These are phyloP conservation scores for Shinisaurus crocodilurus DNA, from an alignment of 2,113 vertebrate genomes.

Conservation along the genomic window DNA sequence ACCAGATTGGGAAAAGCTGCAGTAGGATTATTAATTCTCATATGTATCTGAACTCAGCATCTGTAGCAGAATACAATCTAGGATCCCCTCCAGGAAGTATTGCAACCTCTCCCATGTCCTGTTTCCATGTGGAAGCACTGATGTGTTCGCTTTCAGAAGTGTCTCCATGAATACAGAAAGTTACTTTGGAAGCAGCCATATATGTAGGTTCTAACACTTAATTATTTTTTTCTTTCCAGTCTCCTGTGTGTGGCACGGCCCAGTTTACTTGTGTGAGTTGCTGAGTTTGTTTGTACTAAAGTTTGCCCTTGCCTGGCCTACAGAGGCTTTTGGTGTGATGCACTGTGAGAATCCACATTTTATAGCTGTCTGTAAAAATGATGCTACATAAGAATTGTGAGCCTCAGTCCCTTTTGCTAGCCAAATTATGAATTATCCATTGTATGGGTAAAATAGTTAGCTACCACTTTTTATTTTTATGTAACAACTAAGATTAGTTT, in stretches of 20 bases:
- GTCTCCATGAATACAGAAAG: neutral
- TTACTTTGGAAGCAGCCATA: neutral
- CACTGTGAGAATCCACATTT: neutral
- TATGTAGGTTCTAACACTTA: neutral
- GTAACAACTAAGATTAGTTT: neutral
- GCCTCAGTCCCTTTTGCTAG: neutral
- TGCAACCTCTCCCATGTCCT: neutral
- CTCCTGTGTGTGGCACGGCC: neutral
- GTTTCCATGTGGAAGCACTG: neutral
- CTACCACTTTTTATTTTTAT: neutral
- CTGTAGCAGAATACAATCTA: too few relatives aligned
- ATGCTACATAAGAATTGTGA: neutral
- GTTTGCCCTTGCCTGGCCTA: neutral
- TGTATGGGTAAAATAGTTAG: too few relatives aligned
- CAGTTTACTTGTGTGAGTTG: neutral
- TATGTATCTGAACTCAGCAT: neutral
- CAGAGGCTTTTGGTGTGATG: neutral
- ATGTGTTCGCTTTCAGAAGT: neutral
- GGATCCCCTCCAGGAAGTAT: too few relatives aligned
- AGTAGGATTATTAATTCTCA: neutral
- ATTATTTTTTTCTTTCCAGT: neutral
- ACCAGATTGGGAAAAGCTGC: too few relatives aligned
- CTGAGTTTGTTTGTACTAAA: neutral
- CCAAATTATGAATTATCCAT: neutral
- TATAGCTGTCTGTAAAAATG: neutral